These are phyloP conservation scores for Orgyia antiqua DNA, from an alignment of 2,888 invertebrate genomes.

Conservation along the genomic window DNA sequence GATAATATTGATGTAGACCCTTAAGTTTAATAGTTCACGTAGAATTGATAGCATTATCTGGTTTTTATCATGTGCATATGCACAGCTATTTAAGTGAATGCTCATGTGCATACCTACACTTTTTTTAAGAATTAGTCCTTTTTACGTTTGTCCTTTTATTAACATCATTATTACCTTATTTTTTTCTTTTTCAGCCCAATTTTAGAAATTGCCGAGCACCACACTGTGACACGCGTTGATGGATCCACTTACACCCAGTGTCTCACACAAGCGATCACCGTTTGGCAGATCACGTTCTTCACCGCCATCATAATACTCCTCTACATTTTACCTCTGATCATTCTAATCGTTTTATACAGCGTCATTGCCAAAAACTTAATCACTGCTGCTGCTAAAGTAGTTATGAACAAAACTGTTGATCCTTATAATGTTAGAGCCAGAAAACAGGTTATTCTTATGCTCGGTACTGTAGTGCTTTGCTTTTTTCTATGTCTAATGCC, in stretches of 20 bases:
- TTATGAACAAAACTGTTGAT: constrained; percentile 84
- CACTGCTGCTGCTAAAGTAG: constrained; percentile 81
- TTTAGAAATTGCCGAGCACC: constrained; percentile 86
- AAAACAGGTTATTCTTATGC: constrained; percentile 91
- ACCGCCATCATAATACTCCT: constrained; percentile 87
- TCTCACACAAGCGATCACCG: constrained; percentile 85
- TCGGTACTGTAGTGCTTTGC: constrained; percentile 90
- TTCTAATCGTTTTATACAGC: constrained; percentile 88
- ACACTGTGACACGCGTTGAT: constrained; percentile 82
- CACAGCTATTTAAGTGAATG: too few relatives aligned
- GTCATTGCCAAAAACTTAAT: constrained; percentile 91
- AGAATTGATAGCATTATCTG: too few relatives aligned
- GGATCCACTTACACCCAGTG: constrained; percentile 85
- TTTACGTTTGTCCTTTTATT: too few relatives aligned
- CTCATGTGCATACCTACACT: too few relatives aligned
- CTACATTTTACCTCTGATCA: constrained; percentile 88
- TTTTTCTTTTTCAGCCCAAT: constrained; percentile 87
- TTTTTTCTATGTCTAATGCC: constrained; percentile 94
- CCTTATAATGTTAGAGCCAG: constrained; percentile 84
- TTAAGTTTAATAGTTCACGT: too few relatives aligned
- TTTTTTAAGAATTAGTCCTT: too few relatives aligned
- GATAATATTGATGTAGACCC: too few relatives aligned
- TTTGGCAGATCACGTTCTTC: constrained; percentile 88
- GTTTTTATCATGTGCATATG: too few relatives aligned
- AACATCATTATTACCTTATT: too few relatives aligned